Evolutionary conservation across 2,888 invertebrate genomes (phyloP).

Genomic region (Dugesia japonica): DNA sequence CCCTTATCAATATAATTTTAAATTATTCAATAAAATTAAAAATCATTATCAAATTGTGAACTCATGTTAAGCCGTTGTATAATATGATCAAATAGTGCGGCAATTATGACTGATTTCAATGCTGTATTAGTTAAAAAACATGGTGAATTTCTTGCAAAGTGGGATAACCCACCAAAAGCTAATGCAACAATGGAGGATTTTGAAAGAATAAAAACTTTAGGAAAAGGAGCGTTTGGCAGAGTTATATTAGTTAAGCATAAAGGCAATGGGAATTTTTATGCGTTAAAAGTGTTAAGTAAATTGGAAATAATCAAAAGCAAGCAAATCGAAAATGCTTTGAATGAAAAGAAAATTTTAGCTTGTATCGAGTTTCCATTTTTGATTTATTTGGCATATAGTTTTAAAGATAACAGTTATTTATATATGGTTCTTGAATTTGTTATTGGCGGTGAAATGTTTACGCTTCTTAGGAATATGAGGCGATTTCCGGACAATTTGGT

Average conservation of each 20-base stretch:
- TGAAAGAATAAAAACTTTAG: constrained; percentile 34
- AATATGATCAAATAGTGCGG: background rate
- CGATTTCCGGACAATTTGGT: constrained; percentile 31
- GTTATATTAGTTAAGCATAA: constrained; percentile 34
- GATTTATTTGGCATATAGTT: constrained; percentile 26
- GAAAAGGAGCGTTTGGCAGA: constrained; percentile 32
- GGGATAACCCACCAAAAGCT: constrained; percentile 24
- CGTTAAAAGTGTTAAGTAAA: constrained; percentile 33
- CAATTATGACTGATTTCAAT: background rate
- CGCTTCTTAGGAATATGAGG: constrained; percentile 24
- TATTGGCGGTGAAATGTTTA: constrained; percentile 34
- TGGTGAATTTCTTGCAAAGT: background rate
- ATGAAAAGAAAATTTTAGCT: constrained; percentile 33
- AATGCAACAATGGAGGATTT: constrained; percentile 31
- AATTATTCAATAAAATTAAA: background rate
- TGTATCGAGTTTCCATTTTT: constrained; percentile 31
- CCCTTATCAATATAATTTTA: background rate
- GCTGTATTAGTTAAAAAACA: background rate
- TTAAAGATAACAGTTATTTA: constrained; percentile 35
- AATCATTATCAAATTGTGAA: background rate
- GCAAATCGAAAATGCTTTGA: constrained; percentile 34
- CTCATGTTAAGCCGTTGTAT: background rate
- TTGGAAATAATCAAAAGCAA: constrained; percentile 24
- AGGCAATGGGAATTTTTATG: constrained; percentile 22
- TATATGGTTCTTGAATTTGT: constrained; percentile 35